Evolutionary conservation across 1,140 invertebrate genomes (phyloP), one percentile per base, ranked within the genome.

Genomic region (Aphidius ervi): DNA sequence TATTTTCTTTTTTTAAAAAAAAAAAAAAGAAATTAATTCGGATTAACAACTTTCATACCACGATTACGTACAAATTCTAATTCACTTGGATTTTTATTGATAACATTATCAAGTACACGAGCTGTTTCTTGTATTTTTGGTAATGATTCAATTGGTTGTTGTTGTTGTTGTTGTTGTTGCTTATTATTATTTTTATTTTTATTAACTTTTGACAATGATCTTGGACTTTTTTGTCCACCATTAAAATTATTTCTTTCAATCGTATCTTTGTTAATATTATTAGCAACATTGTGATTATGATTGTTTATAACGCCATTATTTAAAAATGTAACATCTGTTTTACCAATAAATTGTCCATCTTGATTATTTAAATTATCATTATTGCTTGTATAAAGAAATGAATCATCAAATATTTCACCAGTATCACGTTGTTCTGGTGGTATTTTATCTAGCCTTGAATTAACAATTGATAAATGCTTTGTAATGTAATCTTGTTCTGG

Each of bases 401-500:
- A 72, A 53, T 77, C 75, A 46, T 80, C 78, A 56, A 76, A 74
- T 2, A 77, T 57, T 31, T 78, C 68, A 7, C 39, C 64, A 20
- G 68, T 73, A 40, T 76, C 72, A 5, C 71, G 68, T 52, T 78
- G 73, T n/a, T 77, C 76, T 1, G 71, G 70, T 0, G 75, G 70
- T 9, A 79, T 58, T 45, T 70, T 68, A 63, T 65, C 75, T 41
- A 43, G 5, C 10, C 90, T 82, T 45, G 87, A 85, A 46, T 88
- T 83, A 3, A 96, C 93, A 46, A 95, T 94, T 23, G 87, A 85
- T 5, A 97, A 82, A 75, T 53, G 50, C n/a, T 53, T 53, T 8
- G 39, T 40, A 10, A 98, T 92, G 80, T 98, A 98, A 67, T 94
- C 90, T 73, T 97, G 94, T 59, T 87, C 82, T 0, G 93, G 92